phyloP scores from a whole-genome alignment of 2,113 vertebrate species.

The Petrocephalus zakoni region DNA sequence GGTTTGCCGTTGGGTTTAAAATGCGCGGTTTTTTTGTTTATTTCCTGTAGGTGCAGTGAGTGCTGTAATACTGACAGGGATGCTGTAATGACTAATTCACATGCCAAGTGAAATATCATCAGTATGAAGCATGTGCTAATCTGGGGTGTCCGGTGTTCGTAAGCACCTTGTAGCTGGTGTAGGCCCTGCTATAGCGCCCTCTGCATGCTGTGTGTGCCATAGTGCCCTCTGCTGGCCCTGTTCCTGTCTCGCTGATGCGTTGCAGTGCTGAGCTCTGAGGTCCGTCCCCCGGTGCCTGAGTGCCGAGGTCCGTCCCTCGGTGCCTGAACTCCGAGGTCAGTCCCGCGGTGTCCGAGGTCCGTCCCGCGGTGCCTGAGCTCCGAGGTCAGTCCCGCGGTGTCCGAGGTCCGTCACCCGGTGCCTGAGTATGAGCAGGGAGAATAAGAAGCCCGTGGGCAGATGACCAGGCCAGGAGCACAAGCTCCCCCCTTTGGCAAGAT shows the following conservation, averaged over 20 bases:
- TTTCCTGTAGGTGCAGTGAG: background rate
- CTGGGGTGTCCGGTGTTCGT: background rate
- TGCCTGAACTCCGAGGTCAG: no score
- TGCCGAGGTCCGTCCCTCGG: background rate
- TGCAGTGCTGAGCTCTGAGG: no score
- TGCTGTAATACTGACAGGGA: no score
- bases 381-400: no score
- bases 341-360: background rate
- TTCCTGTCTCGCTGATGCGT: background rate
- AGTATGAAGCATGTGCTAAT: background rate
- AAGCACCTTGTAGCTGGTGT: background rate
- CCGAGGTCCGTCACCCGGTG: no score
- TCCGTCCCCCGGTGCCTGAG: no score
- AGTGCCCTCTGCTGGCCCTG: background rate
- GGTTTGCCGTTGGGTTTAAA: background rate
- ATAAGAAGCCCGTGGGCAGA: background rate
- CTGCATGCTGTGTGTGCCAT: no score
- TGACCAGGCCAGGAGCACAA: background rate
- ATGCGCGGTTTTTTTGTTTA: background rate
- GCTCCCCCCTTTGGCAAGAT: background rate
- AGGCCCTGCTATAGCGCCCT: background rate
- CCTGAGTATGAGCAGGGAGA: background rate
- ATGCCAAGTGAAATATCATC: background rate
- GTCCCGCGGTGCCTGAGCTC: background rate
- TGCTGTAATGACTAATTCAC: no score